Base-by-base conservation (phyloP, 2,113 vertebrate species). In the Cephalopholis sonnerati region DNA sequence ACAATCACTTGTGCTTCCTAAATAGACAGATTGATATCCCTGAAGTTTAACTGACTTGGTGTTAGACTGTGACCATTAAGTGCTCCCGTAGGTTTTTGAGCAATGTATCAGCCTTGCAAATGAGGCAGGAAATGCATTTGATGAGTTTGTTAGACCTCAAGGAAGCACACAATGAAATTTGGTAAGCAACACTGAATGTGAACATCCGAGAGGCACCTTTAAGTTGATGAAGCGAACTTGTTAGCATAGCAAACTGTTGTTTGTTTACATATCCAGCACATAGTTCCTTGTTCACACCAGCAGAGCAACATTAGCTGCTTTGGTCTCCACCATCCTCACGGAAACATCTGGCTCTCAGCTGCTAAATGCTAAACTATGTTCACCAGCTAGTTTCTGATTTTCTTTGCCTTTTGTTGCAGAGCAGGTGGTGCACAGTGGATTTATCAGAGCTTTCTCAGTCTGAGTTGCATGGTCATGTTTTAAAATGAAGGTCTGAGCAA, bases 401-500 rank as follows among this genome's bases (percentile, higher is more conserved):
- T 59, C 6, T 59, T 18, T 18, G 24, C 17, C 29, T 55, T 17
- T 7, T 53, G 46, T 9, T 5, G 55, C 11, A 3, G 41, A 44
- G 41, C 41, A 44, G 41, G 25, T 41, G 12, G 53, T 41, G 24
- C 7, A 9, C 7, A 13, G 10, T 9, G 41, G 3, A 2, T 36
- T 61, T 51, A 39, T 58, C 36, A n/a, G 53, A 74, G 13, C 48
- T 8, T 39, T 54, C 54, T 54, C 32, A 25, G 53, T 46, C 27
- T 27, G 1, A 53, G 29, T 3, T 58, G 36, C n/a, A 51, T 17
- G 1, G 59, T 81, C 13, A 4, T 27, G 18, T 32, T 68, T 62
- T 27, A 6, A 74, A 59, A 51, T 50, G n/a, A 18, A 48, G 32
- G 46, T 57, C n/a, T n/a, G 54, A 65, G 62, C 63, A 54, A 55